These are phyloP conservation scores for Sphaeridia pumilis DNA, from an alignment of 2,888 invertebrate genomes.

Conservation along the genomic window DNA sequence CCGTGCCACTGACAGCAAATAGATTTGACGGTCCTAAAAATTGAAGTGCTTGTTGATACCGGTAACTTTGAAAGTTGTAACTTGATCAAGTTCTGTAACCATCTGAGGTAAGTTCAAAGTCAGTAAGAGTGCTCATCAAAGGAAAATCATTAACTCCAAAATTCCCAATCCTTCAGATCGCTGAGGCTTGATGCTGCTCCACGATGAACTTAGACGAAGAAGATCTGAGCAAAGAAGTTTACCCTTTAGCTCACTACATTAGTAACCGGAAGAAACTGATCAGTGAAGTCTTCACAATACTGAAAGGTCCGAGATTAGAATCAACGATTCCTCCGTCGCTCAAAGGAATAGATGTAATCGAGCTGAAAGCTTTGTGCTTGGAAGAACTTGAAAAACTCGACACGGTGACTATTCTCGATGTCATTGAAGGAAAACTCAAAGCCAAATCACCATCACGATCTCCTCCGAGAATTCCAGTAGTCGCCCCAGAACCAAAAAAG, in stretches of 20 bases:
- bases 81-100: no score
- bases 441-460: neutral
- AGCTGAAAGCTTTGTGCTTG: constrained; percentile 40
- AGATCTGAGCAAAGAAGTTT: constrained; percentile 39
- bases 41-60: no score
- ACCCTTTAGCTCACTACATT: constrained; percentile 40
- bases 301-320: constrained; percentile 40
- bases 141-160: no score
- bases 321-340: constrained; percentile 42
- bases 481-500: neutral
- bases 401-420: constrained; percentile 39
- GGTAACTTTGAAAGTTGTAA: no score
- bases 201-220: constrained; percentile 36
- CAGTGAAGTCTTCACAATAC: constrained; percentile 40
- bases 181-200: no score
- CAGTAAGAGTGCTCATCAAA: no score
- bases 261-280: constrained; percentile 39
- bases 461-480: neutral
- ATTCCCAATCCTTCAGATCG: no score
- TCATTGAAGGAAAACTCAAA: constrained; percentile 38
- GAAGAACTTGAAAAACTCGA: constrained; percentile 41
- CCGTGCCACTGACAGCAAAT: no score
- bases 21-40: no score
- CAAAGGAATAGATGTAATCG: constrained; percentile 38
- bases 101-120: no score